Evolutionary conservation across 64 coral and sea anemone genomes (phyloP), one percentile per base, ranked within the genome.

Genomic region (Orbicella faveolata): DNA sequence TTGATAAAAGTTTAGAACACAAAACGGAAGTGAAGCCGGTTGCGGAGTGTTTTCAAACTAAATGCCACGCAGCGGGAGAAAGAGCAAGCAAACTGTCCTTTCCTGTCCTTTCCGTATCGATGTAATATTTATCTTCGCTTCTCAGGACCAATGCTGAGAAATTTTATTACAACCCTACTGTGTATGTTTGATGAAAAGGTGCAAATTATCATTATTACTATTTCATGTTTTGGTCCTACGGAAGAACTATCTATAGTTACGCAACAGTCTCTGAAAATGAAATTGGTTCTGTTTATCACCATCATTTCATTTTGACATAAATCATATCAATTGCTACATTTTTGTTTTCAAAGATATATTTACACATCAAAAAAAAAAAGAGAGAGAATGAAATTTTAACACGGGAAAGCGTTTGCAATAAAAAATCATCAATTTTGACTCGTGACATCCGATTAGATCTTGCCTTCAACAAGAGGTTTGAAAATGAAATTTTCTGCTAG

Each of bases 111-210:
- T 41, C 12, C 14, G 41, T 85, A 41, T 84, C 64, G 39, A 11
- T 30, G 82, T 25, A 33, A 36, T 67, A 67, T 67, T 73, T 72
- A 52, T 85, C 66, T 85, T 39, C 13, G 53, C 66, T 70, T 37
- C 68, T 52, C 21, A n/a, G 16, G 62, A 67, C 62, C 34, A 67
- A 41, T 36, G 34, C 64, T 16, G 37, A 85, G 23, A 85, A 85
- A 85, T 72, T 85, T 85, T 39, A 85, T 73, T 68, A 52, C 35
- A 53, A 72, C 13, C 73, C 36, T 85, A 44, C 44, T 51, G 37
- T 33, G 65, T 85, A n/a, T 25, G 65, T 84, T 84, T 84, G 82
- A 73, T 72, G 41, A 85, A 85, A 66, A 72, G 65, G 19, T 53
- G 63, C 67, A 64, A 70, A 72, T 85, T 23, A 30, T 81, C 18